Conservation (phyloP, 92 coral and sea anemone species). For the Bergia sp. region DNA sequence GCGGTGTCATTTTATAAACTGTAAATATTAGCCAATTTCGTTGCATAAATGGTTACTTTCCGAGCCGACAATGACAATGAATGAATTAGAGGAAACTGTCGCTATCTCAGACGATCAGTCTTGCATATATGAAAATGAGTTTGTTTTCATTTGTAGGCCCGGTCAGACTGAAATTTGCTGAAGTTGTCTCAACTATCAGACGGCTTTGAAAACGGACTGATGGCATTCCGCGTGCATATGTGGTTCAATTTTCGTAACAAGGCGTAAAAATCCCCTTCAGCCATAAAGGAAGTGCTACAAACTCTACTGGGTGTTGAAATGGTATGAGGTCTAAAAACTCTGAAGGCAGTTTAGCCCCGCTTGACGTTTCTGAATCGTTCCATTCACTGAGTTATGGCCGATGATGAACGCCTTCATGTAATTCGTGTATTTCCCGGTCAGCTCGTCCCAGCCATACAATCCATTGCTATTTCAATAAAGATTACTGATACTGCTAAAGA, state of each 20-base stretch:
- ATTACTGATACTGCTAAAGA: constrained; percentile 85
- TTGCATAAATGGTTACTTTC: constrained; percentile 21
- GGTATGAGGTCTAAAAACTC: constrained; percentile 47
- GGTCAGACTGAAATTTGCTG: constrained; percentile 21
- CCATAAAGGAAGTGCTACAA: constrained; percentile 20
- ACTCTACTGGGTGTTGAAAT: constrained; percentile 38
- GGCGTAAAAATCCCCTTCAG: constrained; percentile 29
- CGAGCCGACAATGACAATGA: neutral
- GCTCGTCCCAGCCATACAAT: constrained; percentile 86
- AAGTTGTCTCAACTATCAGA: constrained; percentile 40
- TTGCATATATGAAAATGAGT: neutral
- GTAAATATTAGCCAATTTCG: constrained; percentile 33
- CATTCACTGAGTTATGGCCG: constrained; percentile 40
- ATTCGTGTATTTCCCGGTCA: constrained; percentile 94
- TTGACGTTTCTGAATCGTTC: constrained; percentile 11
- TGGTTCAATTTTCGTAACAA: neutral
- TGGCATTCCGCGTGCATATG: constrained; percentile 31
- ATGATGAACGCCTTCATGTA: constrained; percentile 59
- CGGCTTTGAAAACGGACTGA: constrained; percentile 22
- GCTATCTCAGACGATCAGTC: neutral
- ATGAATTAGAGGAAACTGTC: neutral
- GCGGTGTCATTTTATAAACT: constrained; percentile 20
- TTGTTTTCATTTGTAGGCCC: constrained; percentile 34
- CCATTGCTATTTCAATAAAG: constrained; percentile 82
- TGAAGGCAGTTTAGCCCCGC: constrained; percentile 20